Percentiles rank a stretch among this genome's conserved stretches.
phyloP scores from a whole-genome alignment of 2,113 vertebrate species.

The Cairina moschata region DNA sequence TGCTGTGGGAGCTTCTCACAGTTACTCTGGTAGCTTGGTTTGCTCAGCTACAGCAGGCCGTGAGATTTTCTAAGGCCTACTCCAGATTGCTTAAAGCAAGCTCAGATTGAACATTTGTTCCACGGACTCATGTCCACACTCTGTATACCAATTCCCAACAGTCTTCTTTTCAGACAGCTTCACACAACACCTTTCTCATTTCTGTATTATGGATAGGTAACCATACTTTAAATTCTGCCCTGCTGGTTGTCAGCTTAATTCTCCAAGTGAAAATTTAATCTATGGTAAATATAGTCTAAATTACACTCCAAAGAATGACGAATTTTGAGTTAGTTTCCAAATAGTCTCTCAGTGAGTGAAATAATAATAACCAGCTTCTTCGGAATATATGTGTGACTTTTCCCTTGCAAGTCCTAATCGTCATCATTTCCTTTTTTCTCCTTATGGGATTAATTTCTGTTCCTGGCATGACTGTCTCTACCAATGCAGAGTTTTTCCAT shows the following conservation, averaged over 20 bases:
- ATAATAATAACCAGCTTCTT: neutral
- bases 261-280: neutral
- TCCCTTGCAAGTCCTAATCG: neutral
- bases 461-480: neutral
- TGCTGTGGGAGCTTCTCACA: no score
- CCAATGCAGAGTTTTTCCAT: neutral
- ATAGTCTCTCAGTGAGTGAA: neutral
- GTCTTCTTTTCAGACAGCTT: neutral
- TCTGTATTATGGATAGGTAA: neutral
- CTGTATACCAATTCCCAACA: no score
- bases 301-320: neutral
- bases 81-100: no score
- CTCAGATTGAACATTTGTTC: no score
- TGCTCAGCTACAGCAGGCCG: no score
- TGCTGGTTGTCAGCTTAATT: neutral
- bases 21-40: no score
- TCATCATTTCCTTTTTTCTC: neutral
- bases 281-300: neutral
- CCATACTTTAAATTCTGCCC: neutral
- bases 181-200: neutral
- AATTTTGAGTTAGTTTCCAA: neutral
- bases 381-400: neutral
- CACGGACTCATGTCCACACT: no score
- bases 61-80: no score
- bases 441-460: neutral